Conservation (phyloP, 2,888 invertebrate genomes). For the Schizaphis graminum region DNA sequence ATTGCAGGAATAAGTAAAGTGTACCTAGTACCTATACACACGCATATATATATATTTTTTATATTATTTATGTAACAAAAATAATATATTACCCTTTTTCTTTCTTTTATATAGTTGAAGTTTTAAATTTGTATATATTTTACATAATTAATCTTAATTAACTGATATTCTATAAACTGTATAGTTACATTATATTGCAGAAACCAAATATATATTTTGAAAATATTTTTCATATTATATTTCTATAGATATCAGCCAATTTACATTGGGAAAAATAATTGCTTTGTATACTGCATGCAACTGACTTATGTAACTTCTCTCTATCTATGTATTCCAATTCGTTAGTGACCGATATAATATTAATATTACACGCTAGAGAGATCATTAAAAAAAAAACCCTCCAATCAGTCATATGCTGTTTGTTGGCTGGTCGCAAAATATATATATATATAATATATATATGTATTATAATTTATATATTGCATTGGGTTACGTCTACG, state of each 20-base stretch:
- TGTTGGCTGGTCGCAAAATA: not conserved
- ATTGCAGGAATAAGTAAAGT: not conserved
- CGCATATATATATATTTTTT: too few species aligned
- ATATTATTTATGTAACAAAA: not conserved
- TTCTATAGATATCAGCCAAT: not conserved
- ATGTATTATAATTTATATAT: not conserved
- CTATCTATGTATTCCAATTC: not conserved
- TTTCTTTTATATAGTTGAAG: not conserved
- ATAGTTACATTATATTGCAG: not conserved
- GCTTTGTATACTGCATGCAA: not conserved
- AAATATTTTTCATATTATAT: not conserved
- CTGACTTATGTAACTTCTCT: not conserved
- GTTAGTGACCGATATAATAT: conserved; percentile 27
- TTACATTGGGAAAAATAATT: not conserved
- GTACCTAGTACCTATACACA: too few species aligned
- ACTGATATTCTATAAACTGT: not conserved
- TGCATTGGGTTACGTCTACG: conserved; percentile 4
- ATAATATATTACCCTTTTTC: not conserved
- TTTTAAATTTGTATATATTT: not conserved
- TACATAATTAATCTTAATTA: not conserved
- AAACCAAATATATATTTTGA: not conserved
- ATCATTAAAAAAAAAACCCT: conserved; percentile 25
- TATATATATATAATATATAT: not conserved
- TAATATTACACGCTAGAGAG: not conserved
- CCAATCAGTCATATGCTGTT: not conserved